Evolutionary conservation across 2,888 invertebrate genomes (phyloP).

Genomic region (Petrolisthes manimaculis): DNA sequence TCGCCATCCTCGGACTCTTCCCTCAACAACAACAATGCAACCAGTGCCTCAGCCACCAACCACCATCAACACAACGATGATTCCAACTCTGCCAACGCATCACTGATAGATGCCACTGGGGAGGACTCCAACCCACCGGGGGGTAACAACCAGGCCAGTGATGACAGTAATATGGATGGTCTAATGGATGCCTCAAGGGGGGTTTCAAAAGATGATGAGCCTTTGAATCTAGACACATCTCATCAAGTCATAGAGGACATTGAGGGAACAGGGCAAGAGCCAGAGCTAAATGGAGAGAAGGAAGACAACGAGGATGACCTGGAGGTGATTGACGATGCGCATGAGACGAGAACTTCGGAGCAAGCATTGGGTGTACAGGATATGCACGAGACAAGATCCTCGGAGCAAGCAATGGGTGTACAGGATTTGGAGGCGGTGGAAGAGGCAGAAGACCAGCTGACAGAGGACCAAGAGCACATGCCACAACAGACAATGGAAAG

Average conservation of each 20-base stretch:
- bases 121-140: constrained; percentile 48
- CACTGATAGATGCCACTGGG: constrained; percentile 33
- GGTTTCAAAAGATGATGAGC: background rate
- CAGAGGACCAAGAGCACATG: constrained; percentile 20
- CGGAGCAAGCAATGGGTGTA: constrained; percentile 28
- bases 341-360: constrained; percentile 9
- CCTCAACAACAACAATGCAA: constrained; percentile 1
- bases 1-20: background rate
- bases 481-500: constrained; percentile 34
- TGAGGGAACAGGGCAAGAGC: background rate
- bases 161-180: constrained; percentile 49
- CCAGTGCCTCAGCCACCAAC: constrained; percentile 16
- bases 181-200: constrained; percentile 22
- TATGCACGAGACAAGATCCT: constrained; percentile 4
- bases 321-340: constrained; percentile 37
- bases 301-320: constrained; percentile 46
- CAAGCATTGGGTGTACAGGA: constrained; percentile 24
- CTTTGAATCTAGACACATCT: background rate
- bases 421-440: constrained; percentile 39
- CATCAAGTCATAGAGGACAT: background rate
- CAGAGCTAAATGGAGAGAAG: constrained; percentile 48
- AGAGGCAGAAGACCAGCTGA: constrained; percentile 10
- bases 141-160: constrained; percentile 31
- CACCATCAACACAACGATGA: constrained; percentile 46
- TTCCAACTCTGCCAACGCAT: constrained; percentile 41